Evolutionary conservation across 2,113 vertebrate species (phyloP), one percentile per base, ranked within the genome.

Genomic region (Hippocampus zosterae): DNA sequence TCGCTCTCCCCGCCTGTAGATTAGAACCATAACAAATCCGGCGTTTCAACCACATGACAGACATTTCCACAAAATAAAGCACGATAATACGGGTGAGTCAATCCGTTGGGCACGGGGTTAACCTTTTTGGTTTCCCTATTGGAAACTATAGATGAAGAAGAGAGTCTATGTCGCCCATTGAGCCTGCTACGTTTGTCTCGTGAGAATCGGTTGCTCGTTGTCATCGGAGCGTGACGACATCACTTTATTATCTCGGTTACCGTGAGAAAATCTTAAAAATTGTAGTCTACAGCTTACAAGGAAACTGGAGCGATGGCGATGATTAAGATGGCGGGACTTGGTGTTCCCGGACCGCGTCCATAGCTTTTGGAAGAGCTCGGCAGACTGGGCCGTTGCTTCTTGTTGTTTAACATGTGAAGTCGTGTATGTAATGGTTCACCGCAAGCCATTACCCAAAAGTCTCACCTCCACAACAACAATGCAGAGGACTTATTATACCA

Each of bases 11-110:
- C 33, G 33, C 33, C 42, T 27, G 65, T 0, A 8, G 59, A 10
- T 25, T 18, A 23, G 37, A 78, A 76, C 53, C 73, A 80, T 66
- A 86, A 82, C 73, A 83, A 83, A 74, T 74, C 13, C 60, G 37
- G 18, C 21, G 19, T 23, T 0, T 7, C 1, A 16, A 23, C n/a
- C 62, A 41, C 41, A 64, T 44, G 62, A 12, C 41, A 1, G 6
- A 73, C 62, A 4, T 81, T 81, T 79, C 60, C 56, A n/a, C 67
- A 3, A 23, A 53, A n/a, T 82, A 66, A 83, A 66, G 41, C 16
- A 23, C 18, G 23, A 27, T 10, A 3, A 12, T 8, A 13, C 13
- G 72, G 85, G 86, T 88, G 80, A 75, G 82, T 23, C 7, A 5
- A 23, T 11, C 13, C 10, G 42, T 12, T 9, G 1, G 1, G 9